Percentiles rank a stretch among this genome's conserved stretches.
Conservation (phyloP, 1,140 invertebrate genomes). For the Belonocnema kinseyi region DNA sequence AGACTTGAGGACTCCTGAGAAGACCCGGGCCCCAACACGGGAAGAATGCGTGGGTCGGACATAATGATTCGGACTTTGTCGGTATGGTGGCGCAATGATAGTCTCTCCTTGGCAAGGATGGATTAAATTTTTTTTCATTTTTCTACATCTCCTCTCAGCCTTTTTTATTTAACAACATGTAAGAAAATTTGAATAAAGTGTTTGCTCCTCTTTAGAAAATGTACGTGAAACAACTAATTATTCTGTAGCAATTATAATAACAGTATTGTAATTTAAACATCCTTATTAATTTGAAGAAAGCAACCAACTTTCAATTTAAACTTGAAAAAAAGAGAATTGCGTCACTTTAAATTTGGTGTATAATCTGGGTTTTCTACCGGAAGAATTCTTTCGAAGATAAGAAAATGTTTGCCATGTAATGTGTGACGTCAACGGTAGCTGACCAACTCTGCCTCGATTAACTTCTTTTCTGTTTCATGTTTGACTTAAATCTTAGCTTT, state of each 20-base stretch:
- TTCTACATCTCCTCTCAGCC: neutral
- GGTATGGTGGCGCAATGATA: constrained; percentile 56
- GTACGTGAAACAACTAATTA: too few species aligned
- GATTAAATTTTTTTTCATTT: constrained; percentile 6
- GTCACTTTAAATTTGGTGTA: neutral
- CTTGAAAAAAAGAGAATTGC: constrained; percentile 12
- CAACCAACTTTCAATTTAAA: constrained; percentile 1
- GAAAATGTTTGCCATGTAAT: constrained; percentile 54
- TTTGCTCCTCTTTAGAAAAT: too few species aligned
- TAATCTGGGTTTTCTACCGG: constrained; percentile 27
- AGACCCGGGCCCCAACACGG: constrained; percentile 51
- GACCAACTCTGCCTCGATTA: constrained; percentile 50
- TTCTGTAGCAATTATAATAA: too few species aligned
- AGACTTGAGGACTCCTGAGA: constrained; percentile 26
- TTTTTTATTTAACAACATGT: too few species aligned
- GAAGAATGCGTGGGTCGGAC: constrained; percentile 70
- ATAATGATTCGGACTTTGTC: constrained; percentile 71
- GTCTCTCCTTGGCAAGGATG: constrained; percentile 42
- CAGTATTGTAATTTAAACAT: too few species aligned
- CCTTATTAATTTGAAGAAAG: too few species aligned
- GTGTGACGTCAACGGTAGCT: constrained; percentile 52
- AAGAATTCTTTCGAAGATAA: constrained; percentile 49
- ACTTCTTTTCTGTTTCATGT: constrained; percentile 52
- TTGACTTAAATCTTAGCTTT: neutral
- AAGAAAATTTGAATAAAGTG: too few species aligned